These are phyloP conservation scores for Homalodisca vitripennis DNA, from an alignment of 1,140 invertebrate species.

Conservation along the genomic window DNA sequence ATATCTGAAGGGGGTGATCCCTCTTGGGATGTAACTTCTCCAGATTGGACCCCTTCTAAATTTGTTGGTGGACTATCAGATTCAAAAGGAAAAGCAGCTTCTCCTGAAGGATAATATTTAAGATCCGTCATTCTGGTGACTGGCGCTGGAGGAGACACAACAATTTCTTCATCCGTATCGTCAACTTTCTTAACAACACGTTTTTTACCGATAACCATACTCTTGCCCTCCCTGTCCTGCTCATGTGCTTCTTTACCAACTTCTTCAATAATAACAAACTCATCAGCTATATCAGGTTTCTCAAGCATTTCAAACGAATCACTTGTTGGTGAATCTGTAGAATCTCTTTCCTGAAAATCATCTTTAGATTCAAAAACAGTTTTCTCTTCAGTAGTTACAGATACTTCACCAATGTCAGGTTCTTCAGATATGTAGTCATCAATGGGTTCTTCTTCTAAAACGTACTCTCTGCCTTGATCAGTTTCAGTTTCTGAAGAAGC, in stretches of 20 bases:
- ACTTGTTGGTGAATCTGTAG: conserved; percentile 71
- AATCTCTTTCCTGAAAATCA: conserved; percentile 54
- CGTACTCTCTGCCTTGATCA: conserved; percentile 61
- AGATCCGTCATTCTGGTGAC: conserved; percentile 55
- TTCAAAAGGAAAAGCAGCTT: conserved; percentile 66
- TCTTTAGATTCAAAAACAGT: conserved; percentile 48
- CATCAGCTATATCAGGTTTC: conserved; percentile 80
- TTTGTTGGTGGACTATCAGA: conserved; percentile 66
- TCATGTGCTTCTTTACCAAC: conserved; percentile 80
- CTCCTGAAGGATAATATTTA: conserved; percentile 50
- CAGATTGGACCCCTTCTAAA: conserved; percentile 41
- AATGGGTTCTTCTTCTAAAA: conserved; percentile 54
- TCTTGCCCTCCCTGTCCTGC: conserved; percentile 76
- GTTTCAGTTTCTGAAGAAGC: conserved; percentile 58
- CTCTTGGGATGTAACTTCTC: conserved; percentile 37
- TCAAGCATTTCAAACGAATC: conserved; percentile 89
- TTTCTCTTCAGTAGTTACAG: conserved; percentile 55
- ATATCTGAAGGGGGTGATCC: conserved; percentile 45
- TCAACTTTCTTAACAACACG: conserved; percentile 53
- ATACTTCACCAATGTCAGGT: conserved; percentile 48
- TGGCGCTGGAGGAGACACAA: conserved; percentile 60
- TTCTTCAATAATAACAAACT: conserved; percentile 84
- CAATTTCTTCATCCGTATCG: conserved; percentile 71
- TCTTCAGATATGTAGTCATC: conserved; percentile 56
- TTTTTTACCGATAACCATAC: conserved; percentile 60